These are phyloP conservation scores for Drosophila flavopinicola DNA, from an alignment of 2,888 invertebrate genomes.

Conservation along the genomic window DNA sequence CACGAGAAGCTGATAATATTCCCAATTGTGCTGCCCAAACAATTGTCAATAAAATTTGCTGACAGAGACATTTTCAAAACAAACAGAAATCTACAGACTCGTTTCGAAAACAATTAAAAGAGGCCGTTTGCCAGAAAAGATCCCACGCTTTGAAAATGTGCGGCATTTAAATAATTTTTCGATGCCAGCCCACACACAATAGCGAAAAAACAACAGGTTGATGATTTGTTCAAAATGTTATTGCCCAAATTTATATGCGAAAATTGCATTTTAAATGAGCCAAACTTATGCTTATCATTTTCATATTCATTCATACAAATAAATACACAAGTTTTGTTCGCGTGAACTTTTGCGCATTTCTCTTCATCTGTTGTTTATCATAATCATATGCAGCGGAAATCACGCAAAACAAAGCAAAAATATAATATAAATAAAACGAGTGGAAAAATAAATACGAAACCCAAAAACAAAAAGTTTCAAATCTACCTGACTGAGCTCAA, in stretches of 20 bases:
- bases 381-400: slow-evolving; percentile 72
- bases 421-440: slow-evolving; percentile 9
- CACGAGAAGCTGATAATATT: slow-evolving; percentile 67
- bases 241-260: slow-evolving; percentile 71
- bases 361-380: slow-evolving; percentile 52
- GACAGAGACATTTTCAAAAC: slow-evolving; percentile 52
- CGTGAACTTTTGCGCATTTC: slow-evolving; percentile 61
- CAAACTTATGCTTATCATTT: slow-evolving; percentile 9
- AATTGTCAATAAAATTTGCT: slow-evolving; percentile 74
- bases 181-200: slow-evolving; percentile 67
- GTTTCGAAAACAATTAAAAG: slow-evolving; percentile 60
- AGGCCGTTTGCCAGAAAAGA: slow-evolving; percentile 44
- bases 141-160: slow-evolving; percentile 72
- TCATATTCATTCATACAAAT: slow-evolving; percentile 55
- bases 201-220: slow-evolving; percentile 45
- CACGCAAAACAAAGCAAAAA: slow-evolving; percentile 33
- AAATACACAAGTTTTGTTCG: slow-evolving; percentile 33
- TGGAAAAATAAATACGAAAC: slow-evolving; percentile 29
- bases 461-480: slow-evolving; percentile 13
- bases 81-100: slow-evolving; percentile 43
- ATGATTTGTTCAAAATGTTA: slow-evolving; percentile 68
- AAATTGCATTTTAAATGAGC: slow-evolving; percentile 71
- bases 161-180: slow-evolving; percentile 70
- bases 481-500: slow-evolving; percentile 57
- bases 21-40: slow-evolving; percentile 41